These are phyloP conservation scores for Clarias laeviceps DNA, from an alignment of 2,797 vertebrate species.

Conservation along the genomic window DNA sequence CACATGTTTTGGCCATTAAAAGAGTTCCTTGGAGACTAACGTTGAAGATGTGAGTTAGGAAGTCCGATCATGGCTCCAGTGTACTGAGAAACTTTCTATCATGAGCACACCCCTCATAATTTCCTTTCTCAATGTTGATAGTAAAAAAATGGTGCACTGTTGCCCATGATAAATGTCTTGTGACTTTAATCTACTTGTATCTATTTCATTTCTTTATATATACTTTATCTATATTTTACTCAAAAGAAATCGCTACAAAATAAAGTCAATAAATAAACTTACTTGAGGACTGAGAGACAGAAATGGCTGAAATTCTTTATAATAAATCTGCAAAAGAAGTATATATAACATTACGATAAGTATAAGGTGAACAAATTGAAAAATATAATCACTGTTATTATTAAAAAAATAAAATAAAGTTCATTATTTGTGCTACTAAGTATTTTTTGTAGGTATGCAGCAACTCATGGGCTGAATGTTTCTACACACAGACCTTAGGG, in stretches of 20 bases:
- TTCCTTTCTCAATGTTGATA: background rate
- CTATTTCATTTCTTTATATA: background rate
- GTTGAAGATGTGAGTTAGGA: no score
- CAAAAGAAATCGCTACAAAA: no score
- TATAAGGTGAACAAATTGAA: background rate
- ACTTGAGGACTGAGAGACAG: conserved; percentile 77
- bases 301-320: conserved; percentile 78
- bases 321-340: conserved; percentile 74
- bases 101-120: background rate
- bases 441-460: background rate
- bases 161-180: background rate
- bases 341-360: background rate
- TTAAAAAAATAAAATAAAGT: background rate
- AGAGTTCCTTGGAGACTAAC: no score
- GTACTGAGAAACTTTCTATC: no score
- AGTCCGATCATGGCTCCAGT: no score
- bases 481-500: conserved; percentile 77
- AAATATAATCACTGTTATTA: background rate
- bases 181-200: background rate
- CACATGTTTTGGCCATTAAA: no score
- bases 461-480: background rate
- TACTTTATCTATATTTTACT: background rate
- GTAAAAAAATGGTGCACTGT: background rate
- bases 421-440: background rate
- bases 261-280: conserved; percentile 13